These are phyloP conservation scores for Dasyurus viverrinus DNA, from an alignment of 2,113 vertebrate species.

Conservation along the genomic window DNA sequence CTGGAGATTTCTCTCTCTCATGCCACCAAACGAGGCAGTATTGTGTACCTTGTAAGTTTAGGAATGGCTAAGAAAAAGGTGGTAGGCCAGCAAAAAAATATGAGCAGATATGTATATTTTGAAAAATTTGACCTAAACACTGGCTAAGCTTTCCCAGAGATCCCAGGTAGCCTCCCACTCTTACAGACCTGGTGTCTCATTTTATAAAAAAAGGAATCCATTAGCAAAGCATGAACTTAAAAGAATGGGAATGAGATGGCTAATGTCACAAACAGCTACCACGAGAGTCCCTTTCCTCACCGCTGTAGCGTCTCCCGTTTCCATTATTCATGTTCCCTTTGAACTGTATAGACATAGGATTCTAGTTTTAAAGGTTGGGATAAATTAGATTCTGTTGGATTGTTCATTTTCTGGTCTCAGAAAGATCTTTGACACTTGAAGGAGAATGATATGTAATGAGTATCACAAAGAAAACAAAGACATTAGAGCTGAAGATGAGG, in stretches of 20 bases:
- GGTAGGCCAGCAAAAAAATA: not conserved
- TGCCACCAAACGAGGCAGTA: not conserved
- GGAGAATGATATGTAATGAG: not conserved
- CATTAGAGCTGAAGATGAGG: not conserved
- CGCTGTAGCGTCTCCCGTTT: not conserved
- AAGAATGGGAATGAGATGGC: not conserved
- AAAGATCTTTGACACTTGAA: not conserved
- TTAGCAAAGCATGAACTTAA: not conserved
- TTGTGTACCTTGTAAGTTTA: not conserved
- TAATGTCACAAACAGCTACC: not conserved
- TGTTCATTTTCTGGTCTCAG: not conserved
- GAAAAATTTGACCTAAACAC: not conserved
- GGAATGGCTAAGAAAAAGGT: not conserved
- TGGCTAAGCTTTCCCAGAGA: not conserved
- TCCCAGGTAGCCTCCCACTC: not conserved
- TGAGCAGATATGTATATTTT: not conserved
- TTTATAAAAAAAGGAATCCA: not conserved
- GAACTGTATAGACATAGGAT: not conserved
- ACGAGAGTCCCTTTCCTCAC: not conserved
- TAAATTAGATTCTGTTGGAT: not conserved
- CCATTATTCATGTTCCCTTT: not conserved
- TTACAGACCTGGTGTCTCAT: not conserved
- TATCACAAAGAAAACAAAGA: not conserved
- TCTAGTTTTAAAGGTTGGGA: not conserved
- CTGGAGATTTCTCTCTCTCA: not conserved